Evolutionary conservation across 2,888 invertebrate species (phyloP).

Genomic region (Ptychoptera albimana): DNA sequence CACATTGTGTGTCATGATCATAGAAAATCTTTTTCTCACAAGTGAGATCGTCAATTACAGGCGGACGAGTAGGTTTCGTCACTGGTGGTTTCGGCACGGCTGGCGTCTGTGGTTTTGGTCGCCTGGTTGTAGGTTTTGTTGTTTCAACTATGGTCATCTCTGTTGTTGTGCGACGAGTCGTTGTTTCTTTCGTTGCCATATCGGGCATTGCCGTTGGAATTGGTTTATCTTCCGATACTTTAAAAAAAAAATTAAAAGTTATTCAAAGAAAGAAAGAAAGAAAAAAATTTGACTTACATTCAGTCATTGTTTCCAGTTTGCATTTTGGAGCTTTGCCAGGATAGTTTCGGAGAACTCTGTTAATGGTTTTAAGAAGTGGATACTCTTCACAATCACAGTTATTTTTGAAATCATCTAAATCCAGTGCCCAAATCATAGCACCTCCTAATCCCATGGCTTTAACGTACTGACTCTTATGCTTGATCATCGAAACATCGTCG

Average conservation of each 20-base stretch:
- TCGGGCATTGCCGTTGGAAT: conserved; percentile 7
- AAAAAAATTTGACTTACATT: conserved; percentile 17
- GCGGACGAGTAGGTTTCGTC: neutral
- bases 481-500: conserved; percentile 72
- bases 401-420: conserved; percentile 74
- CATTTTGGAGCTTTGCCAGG: conserved; percentile 48
- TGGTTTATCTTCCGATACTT: neutral
- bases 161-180: conserved; percentile 10
- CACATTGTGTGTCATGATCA: conserved; percentile 49
- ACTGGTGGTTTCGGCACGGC: neutral
- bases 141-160: conserved; percentile 12
- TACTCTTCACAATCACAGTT: conserved; percentile 67
- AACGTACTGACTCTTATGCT: conserved; percentile 68
- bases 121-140: conserved; percentile 8
- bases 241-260: neutral
- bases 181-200: conserved; percentile 3
- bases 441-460: conserved; percentile 66
- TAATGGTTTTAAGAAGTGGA: conserved; percentile 64
- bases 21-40: conserved; percentile 29
- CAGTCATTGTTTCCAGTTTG: conserved; percentile 30
- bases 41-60: conserved; percentile 7
- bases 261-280: neutral
- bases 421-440: conserved; percentile 80
- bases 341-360: conserved; percentile 57
- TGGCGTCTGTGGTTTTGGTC: neutral